Percentiles rank a stretch among this genome's conserved stretches.
These are phyloP conservation scores for Hypanus sabinus DNA, from an alignment of 2,113 vertebrate species.

Conservation along the genomic window DNA sequence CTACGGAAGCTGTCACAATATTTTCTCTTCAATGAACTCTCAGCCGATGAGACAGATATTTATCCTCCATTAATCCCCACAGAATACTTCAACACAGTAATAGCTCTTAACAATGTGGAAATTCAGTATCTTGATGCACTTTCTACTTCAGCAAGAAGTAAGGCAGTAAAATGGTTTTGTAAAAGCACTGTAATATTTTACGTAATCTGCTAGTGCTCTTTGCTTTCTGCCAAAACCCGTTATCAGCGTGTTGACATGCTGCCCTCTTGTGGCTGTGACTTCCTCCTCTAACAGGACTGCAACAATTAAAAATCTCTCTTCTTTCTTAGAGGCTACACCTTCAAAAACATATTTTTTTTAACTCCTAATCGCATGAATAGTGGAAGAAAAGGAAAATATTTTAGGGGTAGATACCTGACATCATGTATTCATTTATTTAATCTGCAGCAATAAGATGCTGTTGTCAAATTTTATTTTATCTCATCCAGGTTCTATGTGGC, in stretches of 20 bases:
- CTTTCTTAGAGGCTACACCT: background rate
- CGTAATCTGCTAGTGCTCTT: background rate
- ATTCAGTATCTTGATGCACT: background rate
- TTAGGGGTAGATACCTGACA: too few relatives aligned
- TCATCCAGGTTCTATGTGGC: background rate
- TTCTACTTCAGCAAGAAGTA: background rate
- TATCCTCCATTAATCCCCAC: conserved; percentile 30
- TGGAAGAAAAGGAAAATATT: background rate
- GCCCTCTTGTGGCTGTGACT: background rate
- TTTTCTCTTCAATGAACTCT: conserved; percentile 26
- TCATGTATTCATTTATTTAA: background rate
- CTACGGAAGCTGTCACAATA: conserved; percentile 35
- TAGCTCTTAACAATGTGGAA: background rate
- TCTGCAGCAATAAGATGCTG: background rate
- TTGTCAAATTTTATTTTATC: too few relatives aligned
- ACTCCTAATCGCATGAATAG: background rate
- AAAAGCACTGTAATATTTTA: background rate
- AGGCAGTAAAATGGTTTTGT: background rate
- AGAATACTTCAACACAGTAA: conserved; percentile 17
- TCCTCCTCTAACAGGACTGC: background rate
- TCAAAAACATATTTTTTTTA: background rate
- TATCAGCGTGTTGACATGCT: background rate
- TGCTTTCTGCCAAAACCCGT: background rate
- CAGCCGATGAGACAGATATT: background rate
- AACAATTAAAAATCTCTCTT: background rate